phyloP scores from a whole-genome alignment of 2,113 vertebrate species.

The Nothobranchius kuhntae region DNA sequence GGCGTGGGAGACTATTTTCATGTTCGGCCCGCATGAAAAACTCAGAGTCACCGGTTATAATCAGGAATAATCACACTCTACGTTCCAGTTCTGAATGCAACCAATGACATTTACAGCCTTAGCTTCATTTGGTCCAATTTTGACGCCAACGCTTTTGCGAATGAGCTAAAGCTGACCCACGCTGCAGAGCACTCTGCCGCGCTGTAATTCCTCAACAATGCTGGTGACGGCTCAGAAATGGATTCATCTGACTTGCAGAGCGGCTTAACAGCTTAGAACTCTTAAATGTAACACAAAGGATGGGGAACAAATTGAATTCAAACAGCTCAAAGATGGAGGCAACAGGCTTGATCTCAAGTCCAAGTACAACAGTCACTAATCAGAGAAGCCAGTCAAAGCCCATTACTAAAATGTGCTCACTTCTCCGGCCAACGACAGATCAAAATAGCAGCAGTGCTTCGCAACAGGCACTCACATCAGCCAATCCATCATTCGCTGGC shows the following conservation, averaged over 20 bases:
- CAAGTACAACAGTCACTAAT: slow-evolving; percentile 72
- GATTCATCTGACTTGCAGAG: slow-evolving; percentile 52
- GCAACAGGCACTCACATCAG: slow-evolving; percentile 69
- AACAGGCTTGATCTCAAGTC: slow-evolving; percentile 63
- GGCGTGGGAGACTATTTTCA: too few relatives aligned
- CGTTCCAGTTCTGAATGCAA: too few relatives aligned
- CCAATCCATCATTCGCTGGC: slow-evolving; percentile 76
- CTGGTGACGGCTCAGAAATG: slow-evolving; percentile 42
- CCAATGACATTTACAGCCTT: neutral
- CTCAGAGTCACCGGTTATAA: too few relatives aligned
- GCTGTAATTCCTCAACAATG: slow-evolving; percentile 58
- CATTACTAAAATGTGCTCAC: slow-evolving; percentile 71
- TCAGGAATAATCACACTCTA: too few relatives aligned
- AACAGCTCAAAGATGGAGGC: slow-evolving; percentile 58
- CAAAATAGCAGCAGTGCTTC: slow-evolving; percentile 77
- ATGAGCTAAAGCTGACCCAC: slow-evolving; percentile 39
- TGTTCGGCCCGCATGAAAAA: too few relatives aligned
- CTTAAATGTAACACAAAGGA: slow-evolving; percentile 56
- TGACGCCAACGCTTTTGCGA: slow-evolving; percentile 5
- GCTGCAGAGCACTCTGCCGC: slow-evolving; percentile 17
- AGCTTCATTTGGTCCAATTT: neutral
- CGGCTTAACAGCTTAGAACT: slow-evolving; percentile 63
- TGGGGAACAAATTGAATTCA: slow-evolving; percentile 55
- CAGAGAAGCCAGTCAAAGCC: slow-evolving; percentile 70
- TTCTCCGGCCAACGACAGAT: slow-evolving; percentile 69